Base-by-base conservation (phyloP, 1,140 invertebrate genomes). In the Hypothenemus hampei region DNA sequence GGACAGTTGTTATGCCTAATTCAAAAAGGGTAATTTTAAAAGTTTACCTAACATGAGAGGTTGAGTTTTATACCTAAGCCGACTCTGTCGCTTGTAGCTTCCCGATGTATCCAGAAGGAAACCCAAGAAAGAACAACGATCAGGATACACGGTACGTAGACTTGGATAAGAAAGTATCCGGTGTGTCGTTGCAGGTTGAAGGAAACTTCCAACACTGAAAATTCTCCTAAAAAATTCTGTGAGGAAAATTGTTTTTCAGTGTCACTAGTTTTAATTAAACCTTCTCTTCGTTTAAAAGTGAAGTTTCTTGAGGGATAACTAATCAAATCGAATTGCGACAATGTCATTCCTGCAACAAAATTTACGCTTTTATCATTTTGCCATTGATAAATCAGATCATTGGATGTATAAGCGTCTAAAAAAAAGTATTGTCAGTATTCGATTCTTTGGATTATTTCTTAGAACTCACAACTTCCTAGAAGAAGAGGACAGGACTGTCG, bases 81-180 rank as follows among this genome's bases (percentile, higher is more conserved):
- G 0, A 83, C 81, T 2, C 82, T 73, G 60, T 83, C 81, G 47
- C 81, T 82, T 0, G 93, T 97, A 0, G 93, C 93, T 73, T 97
- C 93, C 18, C 93, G 79, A 75, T 97, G 92, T 62, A 96, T 92
- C 91, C 93, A 97, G 70, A 97, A 97, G 0, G 91, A 93, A 0
- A 97, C 93, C 92, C 93, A 98, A 0, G 91, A 96, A 0, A 97
- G 75, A 1, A 95, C 88, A 1, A 97, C 93, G 54, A 97, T 93
- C 41, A 97, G 77, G 40, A 93, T 91, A 68, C 93, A 96, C 0
- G 95, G 94, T 18, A 96, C 81, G 72, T 96, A 96, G 8, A 93
- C 91, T 76, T 96, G 91, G 57, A 97, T 92, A 3, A 97, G 77
- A 73, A 95, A 97, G 69, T 94, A 96, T 36, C 93, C 93, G 1